Evolutionary conservation across 2,888 invertebrate genomes (phyloP).

Genomic region (Lapara coniferarum): DNA sequence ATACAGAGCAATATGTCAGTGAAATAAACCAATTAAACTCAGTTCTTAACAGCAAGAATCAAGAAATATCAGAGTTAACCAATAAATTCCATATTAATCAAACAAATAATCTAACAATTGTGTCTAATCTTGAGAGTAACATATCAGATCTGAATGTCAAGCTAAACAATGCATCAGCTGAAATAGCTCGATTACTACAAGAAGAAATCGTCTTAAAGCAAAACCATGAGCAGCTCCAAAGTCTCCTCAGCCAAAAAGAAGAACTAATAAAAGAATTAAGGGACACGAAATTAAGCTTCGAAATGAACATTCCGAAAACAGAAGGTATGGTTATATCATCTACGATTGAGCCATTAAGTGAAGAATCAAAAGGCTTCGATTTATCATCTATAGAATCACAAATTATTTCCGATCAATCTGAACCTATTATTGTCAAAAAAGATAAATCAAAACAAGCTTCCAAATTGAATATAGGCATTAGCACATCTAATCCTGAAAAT

Average conservation of each 20-base stretch:
- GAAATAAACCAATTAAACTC: slow-evolving; percentile 84
- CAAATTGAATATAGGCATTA: slow-evolving; percentile 49
- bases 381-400: slow-evolving; percentile 70
- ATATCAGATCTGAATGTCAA: slow-evolving; percentile 65
- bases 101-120: slow-evolving; percentile 47
- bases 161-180: slow-evolving; percentile 44
- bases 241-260: slow-evolving; percentile 58
- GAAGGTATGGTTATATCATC: slow-evolving; percentile 79
- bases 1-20: slow-evolving; percentile 76
- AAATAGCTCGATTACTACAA: slow-evolving; percentile 48
- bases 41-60: slow-evolving; percentile 75
- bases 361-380: slow-evolving; percentile 53
- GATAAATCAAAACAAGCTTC: slow-evolving; percentile 48
- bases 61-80: slow-evolving; percentile 68
- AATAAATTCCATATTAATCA: slow-evolving; percentile 58
- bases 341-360: slow-evolving; percentile 68
- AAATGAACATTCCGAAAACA: slow-evolving; percentile 81
- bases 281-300: slow-evolving; percentile 69
- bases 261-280: slow-evolving; percentile 65
- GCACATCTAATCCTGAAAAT: slow-evolving; percentile 38
- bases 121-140: slow-evolving; percentile 57
- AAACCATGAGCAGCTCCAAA: slow-evolving; percentile 57
- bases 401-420: slow-evolving; percentile 59
- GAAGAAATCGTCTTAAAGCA: slow-evolving; percentile 53
- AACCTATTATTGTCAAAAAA: slow-evolving; percentile 41